phyloP scores from a whole-genome alignment of 1,140 invertebrate genomes.

The Nomia melanderi region DNA sequence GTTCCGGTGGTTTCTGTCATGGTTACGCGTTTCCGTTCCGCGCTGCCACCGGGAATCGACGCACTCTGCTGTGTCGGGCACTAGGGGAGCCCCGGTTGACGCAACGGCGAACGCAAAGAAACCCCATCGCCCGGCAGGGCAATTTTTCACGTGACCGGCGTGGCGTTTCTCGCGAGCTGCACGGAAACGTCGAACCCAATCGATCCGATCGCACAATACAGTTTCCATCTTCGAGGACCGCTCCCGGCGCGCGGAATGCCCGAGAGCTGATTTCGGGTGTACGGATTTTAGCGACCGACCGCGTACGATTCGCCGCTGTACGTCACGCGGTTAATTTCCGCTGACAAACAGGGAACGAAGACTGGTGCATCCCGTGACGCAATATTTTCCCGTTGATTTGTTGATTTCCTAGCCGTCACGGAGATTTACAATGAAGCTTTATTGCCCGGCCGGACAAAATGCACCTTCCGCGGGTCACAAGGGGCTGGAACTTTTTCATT shows the following conservation, averaged over 20 bases:
- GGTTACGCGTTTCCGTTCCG: slow-evolving; percentile 54
- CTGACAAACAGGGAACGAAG: slow-evolving; percentile 15
- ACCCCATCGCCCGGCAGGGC: not conserved
- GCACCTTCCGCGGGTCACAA: not conserved
- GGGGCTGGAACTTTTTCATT: not conserved
- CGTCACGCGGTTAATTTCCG: slow-evolving; percentile 4
- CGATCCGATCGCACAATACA: too few relatives aligned
- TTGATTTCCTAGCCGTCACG: slow-evolving; percentile 32
- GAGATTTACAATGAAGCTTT: slow-evolving; percentile 61
- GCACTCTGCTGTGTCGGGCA: not conserved
- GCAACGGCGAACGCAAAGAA: slow-evolving; percentile 3
- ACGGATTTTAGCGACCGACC: not conserved
- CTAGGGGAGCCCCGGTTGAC: not conserved
- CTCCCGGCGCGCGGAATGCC: too few relatives aligned
- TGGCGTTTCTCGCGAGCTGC: too few relatives aligned
- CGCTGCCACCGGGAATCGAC: slow-evolving; percentile 43
- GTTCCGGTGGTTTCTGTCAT: slow-evolving; percentile 56
- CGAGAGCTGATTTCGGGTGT: not conserved
- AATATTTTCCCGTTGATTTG: slow-evolving; percentile 54
- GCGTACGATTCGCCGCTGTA: not conserved
- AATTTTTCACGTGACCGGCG: too few relatives aligned
- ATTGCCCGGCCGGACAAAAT: slow-evolving; percentile 15
- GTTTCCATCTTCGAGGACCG: too few relatives aligned
- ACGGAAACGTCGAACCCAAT: too few relatives aligned
- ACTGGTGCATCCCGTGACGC: slow-evolving; percentile 19